Evolutionary conservation across 53 echinoderm and acorn worm species (phyloP).

Genomic region (Henricia sp.): DNA sequence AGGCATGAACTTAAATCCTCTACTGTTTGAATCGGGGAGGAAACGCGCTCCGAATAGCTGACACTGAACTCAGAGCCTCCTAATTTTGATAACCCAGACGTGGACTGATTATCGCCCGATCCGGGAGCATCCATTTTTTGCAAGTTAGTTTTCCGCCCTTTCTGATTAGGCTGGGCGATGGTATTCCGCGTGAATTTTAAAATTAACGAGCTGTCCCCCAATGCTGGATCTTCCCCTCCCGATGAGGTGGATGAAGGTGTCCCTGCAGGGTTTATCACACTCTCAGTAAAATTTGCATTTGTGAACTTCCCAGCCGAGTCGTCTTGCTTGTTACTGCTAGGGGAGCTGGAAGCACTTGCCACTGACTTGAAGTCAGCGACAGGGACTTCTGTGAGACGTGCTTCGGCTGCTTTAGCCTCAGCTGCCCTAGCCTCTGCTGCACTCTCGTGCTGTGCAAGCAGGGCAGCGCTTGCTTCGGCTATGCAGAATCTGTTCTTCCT

Average conservation of each 20-base stretch:
- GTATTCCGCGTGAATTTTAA: slow-evolving; percentile 85
- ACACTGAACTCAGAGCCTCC: slow-evolving; percentile 56
- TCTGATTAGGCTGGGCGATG: slow-evolving; percentile 64
- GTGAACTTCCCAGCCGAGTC: slow-evolving; percentile 87
- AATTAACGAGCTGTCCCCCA: slow-evolving; percentile 78
- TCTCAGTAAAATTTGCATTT: slow-evolving; percentile 97
- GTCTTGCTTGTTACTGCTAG: slow-evolving; percentile 36
- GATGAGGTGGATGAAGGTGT: slow-evolving; percentile 51
- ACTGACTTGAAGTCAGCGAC: slow-evolving; percentile 50
- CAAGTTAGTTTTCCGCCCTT: slow-evolving; percentile 64
- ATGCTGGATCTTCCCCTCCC: slow-evolving; percentile 45
- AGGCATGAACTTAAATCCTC: slow-evolving; percentile 55
- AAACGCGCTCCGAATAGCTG: slow-evolving; percentile 60
- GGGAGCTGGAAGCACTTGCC: slow-evolving; percentile 35
- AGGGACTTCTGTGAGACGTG: slow-evolving; percentile 35
- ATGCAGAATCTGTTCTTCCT: slow-evolving; percentile 63
- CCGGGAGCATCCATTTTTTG: slow-evolving; percentile 43
- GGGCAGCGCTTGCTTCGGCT: slow-evolving; percentile 67
- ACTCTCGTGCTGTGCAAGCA: slow-evolving; percentile 52
- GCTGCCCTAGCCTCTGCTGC: slow-evolving; percentile 64
- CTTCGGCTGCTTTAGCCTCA: slow-evolving; percentile 47
- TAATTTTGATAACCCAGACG: slow-evolving; percentile 15
- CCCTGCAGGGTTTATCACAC: slow-evolving; percentile 74
- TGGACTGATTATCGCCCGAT: slow-evolving; percentile 28
- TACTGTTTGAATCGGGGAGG: slow-evolving; percentile 55